phyloP scores from a whole-genome alignment of 2,797 vertebrate species.

The Remorina albescens region DNA sequence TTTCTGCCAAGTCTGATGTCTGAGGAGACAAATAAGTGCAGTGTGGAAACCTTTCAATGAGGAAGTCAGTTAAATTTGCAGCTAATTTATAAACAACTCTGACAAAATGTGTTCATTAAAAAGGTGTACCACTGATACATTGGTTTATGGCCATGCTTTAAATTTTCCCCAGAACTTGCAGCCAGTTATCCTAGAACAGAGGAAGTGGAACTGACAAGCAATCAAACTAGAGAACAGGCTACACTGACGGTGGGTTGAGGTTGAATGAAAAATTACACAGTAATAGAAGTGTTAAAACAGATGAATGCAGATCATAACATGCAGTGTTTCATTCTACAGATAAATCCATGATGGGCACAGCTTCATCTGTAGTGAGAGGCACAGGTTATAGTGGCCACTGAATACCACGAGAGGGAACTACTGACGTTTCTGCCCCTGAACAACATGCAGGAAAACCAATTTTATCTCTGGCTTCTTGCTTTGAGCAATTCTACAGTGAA shows the following conservation, averaged over 20 bases:
- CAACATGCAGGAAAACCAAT: background rate
- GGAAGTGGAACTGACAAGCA: no score
- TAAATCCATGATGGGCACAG: no score
- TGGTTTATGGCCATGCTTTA: background rate
- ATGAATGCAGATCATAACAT: no score
- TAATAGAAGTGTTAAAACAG: no score
- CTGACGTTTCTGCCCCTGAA: background rate
- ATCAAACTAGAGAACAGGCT: no score
- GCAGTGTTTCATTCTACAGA: no score
- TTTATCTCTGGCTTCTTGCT: background rate
- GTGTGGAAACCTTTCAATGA: background rate
- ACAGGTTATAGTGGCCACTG: background rate
- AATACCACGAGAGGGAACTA: background rate
- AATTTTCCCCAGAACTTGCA: background rate
- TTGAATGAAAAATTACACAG: no score
- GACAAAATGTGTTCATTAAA: background rate
- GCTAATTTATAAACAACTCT: constrained; percentile 5
- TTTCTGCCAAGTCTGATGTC: background rate
- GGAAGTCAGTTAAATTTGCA: constrained; percentile 1
- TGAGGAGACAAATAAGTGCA: background rate
- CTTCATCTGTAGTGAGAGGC: no score
- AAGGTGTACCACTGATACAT: background rate
- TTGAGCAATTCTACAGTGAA: background rate
- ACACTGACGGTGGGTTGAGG: no score
- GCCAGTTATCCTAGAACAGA: no score